Evolutionary conservation across 1,140 invertebrate species (phyloP).

Genomic region (Uloborus diversus): DNA sequence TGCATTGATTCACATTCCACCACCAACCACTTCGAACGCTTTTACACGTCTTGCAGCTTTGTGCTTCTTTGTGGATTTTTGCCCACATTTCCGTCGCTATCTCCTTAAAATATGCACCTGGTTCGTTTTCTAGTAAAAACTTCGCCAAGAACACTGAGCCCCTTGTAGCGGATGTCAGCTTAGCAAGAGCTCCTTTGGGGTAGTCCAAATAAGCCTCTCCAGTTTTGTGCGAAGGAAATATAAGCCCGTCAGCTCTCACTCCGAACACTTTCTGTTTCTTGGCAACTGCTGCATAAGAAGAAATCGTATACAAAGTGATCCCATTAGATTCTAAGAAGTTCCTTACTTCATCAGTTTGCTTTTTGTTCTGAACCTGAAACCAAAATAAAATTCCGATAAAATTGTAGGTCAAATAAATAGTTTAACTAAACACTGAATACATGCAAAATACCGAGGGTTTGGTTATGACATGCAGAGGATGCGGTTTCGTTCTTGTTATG

Average conservation of each 20-base stretch:
- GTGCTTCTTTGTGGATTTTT: constrained; percentile 27
- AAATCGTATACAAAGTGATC: constrained; percentile 39
- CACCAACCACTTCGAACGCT: constrained; percentile 19
- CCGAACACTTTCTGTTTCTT: constrained; percentile 46
- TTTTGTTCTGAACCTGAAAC: constrained; percentile 11
- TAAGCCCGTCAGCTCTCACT: constrained; percentile 34
- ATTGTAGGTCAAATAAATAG: not conserved
- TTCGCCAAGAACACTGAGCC: constrained; percentile 40
- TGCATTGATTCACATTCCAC: constrained; percentile 8
- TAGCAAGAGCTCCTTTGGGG: constrained; percentile 27
- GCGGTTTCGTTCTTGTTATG: too few relatives aligned
- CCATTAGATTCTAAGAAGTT: constrained; percentile 17
- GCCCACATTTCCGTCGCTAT: constrained; percentile 30
- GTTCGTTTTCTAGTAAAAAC: not conserved
- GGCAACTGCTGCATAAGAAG: constrained; percentile 23
- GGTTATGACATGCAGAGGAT: not conserved
- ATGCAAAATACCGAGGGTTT: not conserved
- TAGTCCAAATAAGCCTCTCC: constrained; percentile 12
- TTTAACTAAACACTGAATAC: not conserved
- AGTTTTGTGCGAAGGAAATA: constrained; percentile 29
- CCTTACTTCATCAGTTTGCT: not conserved
- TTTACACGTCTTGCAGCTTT: constrained; percentile 12
- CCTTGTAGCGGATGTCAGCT: constrained; percentile 33
- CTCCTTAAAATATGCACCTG: constrained; percentile 2
- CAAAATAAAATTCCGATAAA: not conserved